Percentiles rank a stretch among this genome's conserved stretches.
phyloP scores from a whole-genome alignment of 2,888 invertebrate genomes.

The Muscina levida region DNA sequence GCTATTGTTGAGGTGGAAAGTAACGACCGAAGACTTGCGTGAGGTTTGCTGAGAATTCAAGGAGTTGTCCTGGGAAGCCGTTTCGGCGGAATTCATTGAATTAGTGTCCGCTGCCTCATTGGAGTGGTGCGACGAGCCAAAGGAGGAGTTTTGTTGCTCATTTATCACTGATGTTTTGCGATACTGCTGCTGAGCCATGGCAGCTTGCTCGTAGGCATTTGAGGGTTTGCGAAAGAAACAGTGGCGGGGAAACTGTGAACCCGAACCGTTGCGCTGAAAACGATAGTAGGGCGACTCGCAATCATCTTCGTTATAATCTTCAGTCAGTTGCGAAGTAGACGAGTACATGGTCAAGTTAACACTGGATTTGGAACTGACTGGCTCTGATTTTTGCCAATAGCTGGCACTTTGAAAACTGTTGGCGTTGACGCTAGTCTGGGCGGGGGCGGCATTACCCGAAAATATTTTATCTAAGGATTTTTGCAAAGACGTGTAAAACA shows the following conservation, averaged over 20 bases:
- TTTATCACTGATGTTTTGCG: slow-evolving; percentile 63
- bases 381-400: slow-evolving; percentile 72
- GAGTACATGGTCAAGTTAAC: slow-evolving; percentile 79
- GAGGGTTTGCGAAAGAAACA: slow-evolving; percentile 77
- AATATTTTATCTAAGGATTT: slow-evolving; percentile 77
- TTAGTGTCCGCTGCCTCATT: slow-evolving; percentile 64
- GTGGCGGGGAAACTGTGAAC: slow-evolving; percentile 78
- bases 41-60: slow-evolving; percentile 71
- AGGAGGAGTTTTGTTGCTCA: slow-evolving; percentile 52
- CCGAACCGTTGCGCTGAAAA: slow-evolving; percentile 78
- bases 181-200: slow-evolving; percentile 44
- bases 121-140: slow-evolving; percentile 61
- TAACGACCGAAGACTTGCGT: slow-evolving; percentile 78
- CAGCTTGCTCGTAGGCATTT: slow-evolving; percentile 65
- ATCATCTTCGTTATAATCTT: slow-evolving; percentile 45
- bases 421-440: slow-evolving; percentile 32
- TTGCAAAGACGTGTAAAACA: slow-evolving; percentile 77
- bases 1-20: slow-evolving; percentile 73
- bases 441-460: slow-evolving; percentile 63
- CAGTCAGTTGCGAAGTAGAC: slow-evolving; percentile 71
- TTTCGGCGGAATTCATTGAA: slow-evolving; percentile 74
- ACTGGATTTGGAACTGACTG: slow-evolving; percentile 78
- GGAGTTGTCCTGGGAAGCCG: slow-evolving; percentile 72
- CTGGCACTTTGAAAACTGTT: slow-evolving; percentile 51
- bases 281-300: slow-evolving; percentile 68